phyloP scores from a whole-genome alignment of 2,888 invertebrate genomes.

The Bibio marci region DNA sequence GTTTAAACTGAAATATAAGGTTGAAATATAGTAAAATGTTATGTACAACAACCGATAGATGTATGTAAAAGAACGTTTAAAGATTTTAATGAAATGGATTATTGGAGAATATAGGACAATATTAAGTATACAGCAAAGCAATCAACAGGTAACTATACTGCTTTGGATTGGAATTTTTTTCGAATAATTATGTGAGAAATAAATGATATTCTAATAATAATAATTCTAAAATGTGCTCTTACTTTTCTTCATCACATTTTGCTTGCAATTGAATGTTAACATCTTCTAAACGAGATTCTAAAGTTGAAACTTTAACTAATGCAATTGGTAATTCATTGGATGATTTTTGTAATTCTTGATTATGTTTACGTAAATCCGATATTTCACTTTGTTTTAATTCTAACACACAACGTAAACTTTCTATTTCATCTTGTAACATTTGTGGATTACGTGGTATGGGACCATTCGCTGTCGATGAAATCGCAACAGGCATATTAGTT shows the following conservation, averaged over 20 bases:
- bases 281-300: constrained; percentile 76
- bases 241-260: constrained; percentile 57
- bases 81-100: too few relatives aligned
- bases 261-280: constrained; percentile 54
- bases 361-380: constrained; percentile 52
- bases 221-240: too few relatives aligned
- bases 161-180: too few relatives aligned
- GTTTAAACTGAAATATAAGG: too few relatives aligned
- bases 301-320: constrained; percentile 53
- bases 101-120: too few relatives aligned
- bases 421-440: constrained; percentile 52
- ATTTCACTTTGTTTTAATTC: constrained; percentile 79
- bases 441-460: constrained; percentile 7
- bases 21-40: too few relatives aligned
- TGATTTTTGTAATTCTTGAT: constrained; percentile 50
- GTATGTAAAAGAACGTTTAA: too few relatives aligned
- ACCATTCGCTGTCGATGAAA: constrained; percentile 9
- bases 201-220: too few relatives aligned
- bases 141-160: too few relatives aligned
- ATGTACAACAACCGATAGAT: too few relatives aligned
- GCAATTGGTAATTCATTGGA: constrained; percentile 55
- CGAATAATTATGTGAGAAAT: too few relatives aligned
- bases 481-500: background rate
- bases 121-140: too few relatives aligned
- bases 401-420: constrained; percentile 71